Percentiles rank a stretch among this genome's conserved stretches.
Evolutionary conservation across 2,113 vertebrate genomes (phyloP).

Genomic region (Lutjanus erythropterus): DNA sequence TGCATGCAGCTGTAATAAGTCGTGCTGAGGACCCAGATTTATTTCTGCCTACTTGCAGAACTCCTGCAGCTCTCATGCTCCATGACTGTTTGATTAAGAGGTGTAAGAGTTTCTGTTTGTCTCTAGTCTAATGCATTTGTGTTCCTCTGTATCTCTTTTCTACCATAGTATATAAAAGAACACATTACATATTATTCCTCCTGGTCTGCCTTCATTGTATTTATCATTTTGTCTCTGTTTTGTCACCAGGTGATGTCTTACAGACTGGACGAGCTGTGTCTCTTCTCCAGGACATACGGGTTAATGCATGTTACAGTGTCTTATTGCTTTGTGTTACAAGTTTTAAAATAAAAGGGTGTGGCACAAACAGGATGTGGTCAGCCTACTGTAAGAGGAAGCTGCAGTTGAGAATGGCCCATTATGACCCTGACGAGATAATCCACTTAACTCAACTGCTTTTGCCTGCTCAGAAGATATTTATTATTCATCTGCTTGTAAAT

Average conservation of each 20-base stretch:
- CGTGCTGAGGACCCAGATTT: conserved; percentile 18
- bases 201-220: neutral
- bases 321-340: conserved; percentile 6
- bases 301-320: conserved; percentile 45
- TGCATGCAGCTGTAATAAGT: conserved; percentile 11
- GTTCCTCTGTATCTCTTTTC: neutral
- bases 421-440: neutral
- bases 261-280: conserved; percentile 25
- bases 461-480: conserved; percentile 20
- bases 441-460: conserved; percentile 10
- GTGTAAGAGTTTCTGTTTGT: conserved; percentile 4
- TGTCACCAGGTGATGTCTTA: conserved; percentile 58
- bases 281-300: conserved; percentile 7
- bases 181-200: neutral
- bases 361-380: conserved; percentile 34
- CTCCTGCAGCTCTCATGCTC: conserved; percentile 13
- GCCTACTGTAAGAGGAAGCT: conserved; percentile 18
- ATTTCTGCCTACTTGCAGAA: conserved; percentile 38
- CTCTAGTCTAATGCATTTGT: neutral
- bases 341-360: conserved; percentile 31
- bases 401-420: neutral
- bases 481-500: conserved; percentile 36
- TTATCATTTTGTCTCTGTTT: conserved; percentile 37
- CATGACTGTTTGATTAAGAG: conserved; percentile 15
- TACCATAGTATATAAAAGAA: neutral